Base-by-base conservation (phyloP, 2,797 vertebrate genomes). In the Gadopsis marmoratus region DNA sequence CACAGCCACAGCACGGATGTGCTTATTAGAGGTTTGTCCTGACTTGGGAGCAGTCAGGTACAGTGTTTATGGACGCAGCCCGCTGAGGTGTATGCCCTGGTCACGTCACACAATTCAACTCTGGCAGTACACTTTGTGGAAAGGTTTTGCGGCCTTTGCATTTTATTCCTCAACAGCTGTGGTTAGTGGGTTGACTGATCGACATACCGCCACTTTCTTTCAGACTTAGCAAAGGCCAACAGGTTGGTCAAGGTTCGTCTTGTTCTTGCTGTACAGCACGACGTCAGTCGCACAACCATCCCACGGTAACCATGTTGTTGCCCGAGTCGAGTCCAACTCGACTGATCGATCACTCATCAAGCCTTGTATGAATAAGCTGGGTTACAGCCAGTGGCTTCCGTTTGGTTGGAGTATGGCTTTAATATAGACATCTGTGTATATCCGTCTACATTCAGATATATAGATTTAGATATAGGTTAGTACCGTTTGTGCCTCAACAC, bases 11-110 rank as follows among this genome's bases (percentile, higher is more conserved):
- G 31, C 48, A 39, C 3, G 5, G 33, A 63, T 39, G 54, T 56
- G 72, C 39, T 63, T 58, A 72, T 41, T 74, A 78, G 55, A 81
- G n/a, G 41, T 71, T 59, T 53, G 70, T 77, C 53, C 53, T 29
- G 48, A 54, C 64, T 17, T 1, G 0, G 37, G 37, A 29, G 0
- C 19, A 1, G 26, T 21, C 33, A 31, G 72, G 35, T 23, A 0
- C 2, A 1, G 60, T 43, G 56, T 71, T 72, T 54, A 66, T 65
- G 29, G 37, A 71, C 23, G 37, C 2, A 2, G 47, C 9, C 23
- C 47, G 68, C 62, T 8, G 33, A 62, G 65, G 55, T 1, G 5
- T 5, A 33, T 0, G 2, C 1, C 7, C 45, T 17, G 5, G 17
- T 29, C 84, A 50, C 13, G 71, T 66, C 67, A 37, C 56, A 66